Conservation (phyloP, 2,113 vertebrate species). For the Ciconia boyciana region DNA sequence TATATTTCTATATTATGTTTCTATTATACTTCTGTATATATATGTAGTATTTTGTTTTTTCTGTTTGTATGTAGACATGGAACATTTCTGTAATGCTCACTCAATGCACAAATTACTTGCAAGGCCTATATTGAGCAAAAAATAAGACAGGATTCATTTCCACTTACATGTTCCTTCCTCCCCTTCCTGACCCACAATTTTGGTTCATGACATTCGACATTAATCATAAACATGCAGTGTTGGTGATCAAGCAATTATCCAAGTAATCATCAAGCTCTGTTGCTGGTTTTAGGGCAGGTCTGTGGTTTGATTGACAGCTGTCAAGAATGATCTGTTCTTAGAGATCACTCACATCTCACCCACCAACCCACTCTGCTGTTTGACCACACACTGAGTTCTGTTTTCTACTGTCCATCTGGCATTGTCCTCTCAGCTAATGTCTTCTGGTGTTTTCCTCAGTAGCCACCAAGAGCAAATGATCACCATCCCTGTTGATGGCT, state of each 20-base stretch:
- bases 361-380: background rate
- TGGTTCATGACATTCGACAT: background rate
- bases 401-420: background rate
- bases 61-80: background rate
- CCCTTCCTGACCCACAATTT: background rate
- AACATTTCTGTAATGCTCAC: background rate
- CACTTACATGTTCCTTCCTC: accelerated
- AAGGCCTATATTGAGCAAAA: background rate
- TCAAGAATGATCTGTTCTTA: background rate
- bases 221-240: background rate
- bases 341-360: background rate
- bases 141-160: background rate
- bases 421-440: background rate
- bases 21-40: background rate
- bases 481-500: background rate
- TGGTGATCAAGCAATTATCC: background rate
- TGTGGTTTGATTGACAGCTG: background rate
- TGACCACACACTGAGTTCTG: background rate
- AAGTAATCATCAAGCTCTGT: background rate
- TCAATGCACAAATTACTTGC: background rate
- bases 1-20: background rate
- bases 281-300: background rate
- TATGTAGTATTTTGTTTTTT: background rate
- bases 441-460: background rate
- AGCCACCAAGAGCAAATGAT: background rate